Evolutionary conservation across 2,113 vertebrate species (phyloP), one percentile per base, ranked within the genome.

Genomic region (Mustelus asterias): DNA sequence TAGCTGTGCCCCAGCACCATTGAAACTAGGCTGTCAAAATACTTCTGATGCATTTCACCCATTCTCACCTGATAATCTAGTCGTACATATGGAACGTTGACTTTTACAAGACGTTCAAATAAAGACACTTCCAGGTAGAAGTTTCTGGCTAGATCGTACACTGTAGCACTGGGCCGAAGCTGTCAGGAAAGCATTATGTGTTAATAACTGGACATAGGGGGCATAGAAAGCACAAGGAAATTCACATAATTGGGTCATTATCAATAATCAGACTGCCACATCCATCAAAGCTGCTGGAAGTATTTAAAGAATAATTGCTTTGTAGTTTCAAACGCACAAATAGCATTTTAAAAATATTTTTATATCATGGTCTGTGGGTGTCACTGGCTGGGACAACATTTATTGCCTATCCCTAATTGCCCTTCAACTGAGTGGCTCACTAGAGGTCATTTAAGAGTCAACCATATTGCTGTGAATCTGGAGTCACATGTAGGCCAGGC

Each of bases 61-160:
- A 4, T 20, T 96, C 96, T 96, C 95, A 99, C 99, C 98, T 99
- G 99, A 96, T 98, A 98, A 97, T 98, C 98, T 95, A 99, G 98
- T 96, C 98, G 97, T 95, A 99, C 98, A 96, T 97, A 99, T 4
- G 99, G 99, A 95, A 99, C 97, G 67, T 97, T 96, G 26, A 98
- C 97, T 96, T 97, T 98, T 96, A 99, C 98, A 88, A 99, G 98
- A 76, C 99, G 98, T 97, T 99, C 99, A 97, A 99, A 99, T 97
- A 99, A 98, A 80, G 99, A 99, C 83, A 99, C 98, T 96, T 99
- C 99, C 69, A 99, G 97, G 96, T 98, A 97, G 97, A 98, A 99
- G 97, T 99, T 99, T 97, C 97, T 99, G 78, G 99, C 99, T 89
- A 99, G 97, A 33, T 99, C 99, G 94, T 98, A 99, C 0, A 99